A percentile compares a stretch with the other conserved stretches of the same genome.
phyloP scores from a whole-genome alignment of 1,140 invertebrate genomes.

The Pantala flavescens region DNA sequence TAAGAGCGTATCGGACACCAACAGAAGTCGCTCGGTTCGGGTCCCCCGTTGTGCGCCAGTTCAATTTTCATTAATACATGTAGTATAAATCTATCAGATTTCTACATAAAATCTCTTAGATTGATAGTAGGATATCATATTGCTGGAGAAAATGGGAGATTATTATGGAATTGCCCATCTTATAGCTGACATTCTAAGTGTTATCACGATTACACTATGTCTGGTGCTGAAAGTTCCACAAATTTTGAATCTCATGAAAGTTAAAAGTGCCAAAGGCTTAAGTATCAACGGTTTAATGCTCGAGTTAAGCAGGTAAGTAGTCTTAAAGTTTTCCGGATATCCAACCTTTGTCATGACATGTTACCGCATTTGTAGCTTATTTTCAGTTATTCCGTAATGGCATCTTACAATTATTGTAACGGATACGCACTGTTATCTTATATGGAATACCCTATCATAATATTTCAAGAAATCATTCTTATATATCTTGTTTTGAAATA shows the following conservation, averaged over 20 bases:
- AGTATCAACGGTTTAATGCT: slow-evolving; percentile 48
- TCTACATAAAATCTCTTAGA: no score
- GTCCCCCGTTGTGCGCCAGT: no score
- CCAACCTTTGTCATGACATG: not conserved
- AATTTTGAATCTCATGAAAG: slow-evolving; percentile 46
- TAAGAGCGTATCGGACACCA: no score
- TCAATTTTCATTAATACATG: no score
- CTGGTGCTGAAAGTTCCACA: slow-evolving; percentile 60
- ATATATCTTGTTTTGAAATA: slow-evolving; percentile 53
- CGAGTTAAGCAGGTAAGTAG: slow-evolving; percentile 51
- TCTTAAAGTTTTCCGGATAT: not conserved
- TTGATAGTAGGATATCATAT: no score
- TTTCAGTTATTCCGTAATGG: slow-evolving; percentile 58
- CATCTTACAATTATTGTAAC: slow-evolving; percentile 58
- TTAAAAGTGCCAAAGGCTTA: slow-evolving; percentile 48
- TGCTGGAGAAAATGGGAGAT: not conserved
- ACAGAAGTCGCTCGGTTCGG: no score
- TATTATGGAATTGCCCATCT: not conserved
- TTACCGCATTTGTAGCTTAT: slow-evolving; percentile 26
- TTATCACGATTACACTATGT: slow-evolving; percentile 54
- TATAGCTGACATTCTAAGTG: slow-evolving; percentile 43
- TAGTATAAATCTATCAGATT: no score
- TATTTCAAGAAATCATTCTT: slow-evolving; percentile 54
- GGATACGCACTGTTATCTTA: slow-evolving; percentile 55
- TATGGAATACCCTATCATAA: slow-evolving; percentile 59